Conservation (phyloP, 2,797 vertebrate genomes). For the Neoniphon sammara region DNA sequence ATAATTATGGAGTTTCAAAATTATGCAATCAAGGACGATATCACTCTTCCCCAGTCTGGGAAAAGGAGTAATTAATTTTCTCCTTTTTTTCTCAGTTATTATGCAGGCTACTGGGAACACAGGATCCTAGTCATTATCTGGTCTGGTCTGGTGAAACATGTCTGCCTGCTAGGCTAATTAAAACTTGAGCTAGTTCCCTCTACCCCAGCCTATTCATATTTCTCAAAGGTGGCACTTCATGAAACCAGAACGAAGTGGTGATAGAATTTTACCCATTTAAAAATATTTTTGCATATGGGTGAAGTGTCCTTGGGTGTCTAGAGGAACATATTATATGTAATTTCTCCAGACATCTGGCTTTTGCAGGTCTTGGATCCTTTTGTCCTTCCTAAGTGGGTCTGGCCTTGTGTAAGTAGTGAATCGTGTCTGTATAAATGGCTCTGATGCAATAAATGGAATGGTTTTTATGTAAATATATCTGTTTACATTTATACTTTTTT, state of each 20-base stretch:
- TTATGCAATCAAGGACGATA: conserved; percentile 69
- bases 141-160: conserved; percentile 64
- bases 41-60: conserved; percentile 45
- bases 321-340: not conserved
- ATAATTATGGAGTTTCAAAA: conserved; percentile 73
- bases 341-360: not conserved
- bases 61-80: conserved; percentile 76
- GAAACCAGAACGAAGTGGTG: conserved; percentile 20
- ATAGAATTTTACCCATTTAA: not conserved
- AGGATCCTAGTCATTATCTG: conserved; percentile 68
- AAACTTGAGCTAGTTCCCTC: conserved; percentile 58
- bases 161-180: conserved; percentile 70
- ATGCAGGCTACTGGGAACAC: conserved; percentile 57
- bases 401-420: not conserved
- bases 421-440: not conserved
- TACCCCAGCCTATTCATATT: conserved; percentile 41
- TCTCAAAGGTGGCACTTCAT: conserved; percentile 49
- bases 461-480: too few species aligned
- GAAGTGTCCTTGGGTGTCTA: conserved; percentile 1
- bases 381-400: not conserved
- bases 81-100: conserved; percentile 52
- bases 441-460: not conserved
- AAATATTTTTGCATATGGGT: not conserved
- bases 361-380: not conserved
- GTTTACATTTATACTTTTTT: not conserved